phyloP scores from a whole-genome alignment of 2,888 invertebrate genomes.

The Eudemis profundana region DNA sequence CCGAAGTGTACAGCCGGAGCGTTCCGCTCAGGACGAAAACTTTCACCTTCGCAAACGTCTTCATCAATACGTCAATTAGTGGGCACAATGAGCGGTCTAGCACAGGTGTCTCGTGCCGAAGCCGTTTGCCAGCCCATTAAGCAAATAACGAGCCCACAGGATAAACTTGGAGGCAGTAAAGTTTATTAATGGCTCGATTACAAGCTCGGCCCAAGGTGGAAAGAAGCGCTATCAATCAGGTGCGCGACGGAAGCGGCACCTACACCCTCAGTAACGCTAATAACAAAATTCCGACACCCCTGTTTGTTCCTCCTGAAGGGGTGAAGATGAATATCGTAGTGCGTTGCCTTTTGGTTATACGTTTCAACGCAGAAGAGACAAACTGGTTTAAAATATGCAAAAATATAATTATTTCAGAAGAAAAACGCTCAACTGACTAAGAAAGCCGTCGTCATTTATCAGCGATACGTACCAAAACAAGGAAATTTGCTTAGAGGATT shows the following conservation, averaged over 20 bases:
- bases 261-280: conserved; percentile 81
- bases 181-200: conserved; percentile 86
- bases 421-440: conserved; percentile 39
- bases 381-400: conserved; percentile 50
- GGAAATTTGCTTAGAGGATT: conserved; percentile 25
- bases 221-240: conserved; percentile 86
- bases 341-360: conserved; percentile 61
- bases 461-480: conserved; percentile 15
- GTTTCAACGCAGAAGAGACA: conserved; percentile 60
- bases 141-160: conserved; percentile 83
- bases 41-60: conserved; percentile 58
- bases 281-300: conserved; percentile 84
- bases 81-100: conserved; percentile 66
- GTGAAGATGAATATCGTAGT: conserved; percentile 81
- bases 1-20: conserved; percentile 12
- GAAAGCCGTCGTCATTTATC: conserved; percentile 37
- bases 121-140: conserved; percentile 83
- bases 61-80: conserved; percentile 76
- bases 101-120: conserved; percentile 72
- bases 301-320: conserved; percentile 81
- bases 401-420: conserved; percentile 46
- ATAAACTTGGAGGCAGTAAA: conserved; percentile 84
- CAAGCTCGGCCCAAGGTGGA: conserved; percentile 85
- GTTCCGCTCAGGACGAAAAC: conserved; percentile 45
- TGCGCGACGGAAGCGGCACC: conserved; percentile 78